Base-by-base conservation (phyloP, 1,140 invertebrate species). In the Zaprionus davidi region DNA sequence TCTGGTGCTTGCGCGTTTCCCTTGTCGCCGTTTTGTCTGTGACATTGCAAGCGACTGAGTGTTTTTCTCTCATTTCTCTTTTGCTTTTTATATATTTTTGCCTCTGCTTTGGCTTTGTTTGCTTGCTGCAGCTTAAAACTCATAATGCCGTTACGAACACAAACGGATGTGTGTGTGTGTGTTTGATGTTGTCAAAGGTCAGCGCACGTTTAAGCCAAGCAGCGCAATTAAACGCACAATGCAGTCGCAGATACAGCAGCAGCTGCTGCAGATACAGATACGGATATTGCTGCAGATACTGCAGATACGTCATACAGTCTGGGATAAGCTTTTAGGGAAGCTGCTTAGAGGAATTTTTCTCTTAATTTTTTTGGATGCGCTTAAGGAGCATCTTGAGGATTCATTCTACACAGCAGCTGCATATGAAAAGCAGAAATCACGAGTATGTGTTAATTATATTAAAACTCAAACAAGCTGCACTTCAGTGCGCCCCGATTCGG, bases 61-160 rank as follows among this genome's bases (percentile, higher is more conserved):
- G 71, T 71, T 63, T 75, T 71, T 57, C 51, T 65, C 76, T 55
- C 56, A 34, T 57, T 56, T 70, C 64, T 55, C 20, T 53, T 34
- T 67, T 57, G 49, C 65, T 64, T 66, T 79, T 78, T 84, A 66
- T 79, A 69, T 62, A 36, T 58, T 65, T 79, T 74, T 78, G 28
- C 36, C 55, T 70, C 46, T 56, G 38, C 22, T 56, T 67, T 70
- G 20, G 72, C 71, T 80, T 71, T 67, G 41, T 77, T 57, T 64
- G 71, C 49, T 71, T 68, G 72, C 76, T 70, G 76, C 81, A 84
- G 81, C 84, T 88, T 84, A 90, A 90, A 82, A 90, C 85, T 90
- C 85, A 90, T 90, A 90, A 90, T 90, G 82, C 85, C 85, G 85
- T 90, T 90, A 90, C 77, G 90, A 88, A 79, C 82, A 85, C 76